phyloP scores from a whole-genome alignment of 2,113 vertebrate species.

The Aptenodytes patagonicus region DNA sequence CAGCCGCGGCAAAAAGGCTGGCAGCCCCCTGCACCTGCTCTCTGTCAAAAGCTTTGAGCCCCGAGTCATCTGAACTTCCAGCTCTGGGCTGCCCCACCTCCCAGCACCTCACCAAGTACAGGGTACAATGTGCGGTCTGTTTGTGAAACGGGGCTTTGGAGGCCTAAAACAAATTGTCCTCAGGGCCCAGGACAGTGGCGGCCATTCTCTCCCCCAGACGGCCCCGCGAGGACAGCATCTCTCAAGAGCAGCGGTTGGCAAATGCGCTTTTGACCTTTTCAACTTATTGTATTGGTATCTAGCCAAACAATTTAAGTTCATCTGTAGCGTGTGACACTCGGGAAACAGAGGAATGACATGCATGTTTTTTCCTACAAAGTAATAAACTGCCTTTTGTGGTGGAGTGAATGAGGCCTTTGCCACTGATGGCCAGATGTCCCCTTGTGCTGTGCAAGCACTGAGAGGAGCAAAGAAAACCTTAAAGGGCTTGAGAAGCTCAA shows the following conservation, averaged over 20 bases:
- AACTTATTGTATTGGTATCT: constrained; percentile 66
- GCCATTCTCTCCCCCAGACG: neutral
- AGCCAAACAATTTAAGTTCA: constrained; percentile 63
- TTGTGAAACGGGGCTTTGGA: neutral
- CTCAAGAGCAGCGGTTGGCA: neutral
- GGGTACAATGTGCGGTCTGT: constrained; percentile 42
- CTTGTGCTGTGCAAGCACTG: neutral
- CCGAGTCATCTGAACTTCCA: neutral
- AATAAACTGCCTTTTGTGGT: constrained; percentile 44
- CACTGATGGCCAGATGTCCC: neutral
- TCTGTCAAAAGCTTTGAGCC: neutral
- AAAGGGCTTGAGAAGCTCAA: neutral
- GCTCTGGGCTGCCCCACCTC: neutral
- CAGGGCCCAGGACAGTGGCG: neutral
- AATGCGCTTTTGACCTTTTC: constrained; percentile 64
- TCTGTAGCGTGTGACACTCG: neutral
- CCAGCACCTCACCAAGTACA: neutral
- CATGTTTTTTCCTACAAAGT: neutral
- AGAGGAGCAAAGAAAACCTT: constrained; percentile 9
- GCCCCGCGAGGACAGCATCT: neutral
- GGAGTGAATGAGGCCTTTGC: constrained; percentile 17
- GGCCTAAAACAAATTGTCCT: constrained; percentile 56
- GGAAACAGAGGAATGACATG: constrained; percentile 21
- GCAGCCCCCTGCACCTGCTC: neutral
- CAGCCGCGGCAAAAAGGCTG: accelerated